phyloP scores from a whole-genome alignment of 2,113 vertebrate genomes.

The Atrichornis clamosus region DNA sequence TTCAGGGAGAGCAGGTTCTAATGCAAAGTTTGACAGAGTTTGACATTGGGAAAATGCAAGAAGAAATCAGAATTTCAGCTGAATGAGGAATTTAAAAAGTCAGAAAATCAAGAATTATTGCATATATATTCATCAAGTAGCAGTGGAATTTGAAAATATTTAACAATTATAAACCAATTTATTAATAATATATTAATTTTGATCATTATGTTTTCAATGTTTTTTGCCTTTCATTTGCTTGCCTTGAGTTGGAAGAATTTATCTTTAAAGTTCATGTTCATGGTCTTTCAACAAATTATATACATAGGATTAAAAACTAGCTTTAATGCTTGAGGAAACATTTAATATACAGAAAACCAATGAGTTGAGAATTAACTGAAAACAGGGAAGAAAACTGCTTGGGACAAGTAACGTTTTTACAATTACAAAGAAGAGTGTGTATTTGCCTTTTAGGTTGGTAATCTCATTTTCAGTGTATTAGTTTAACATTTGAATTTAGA shows the following conservation, averaged over 20 bases:
- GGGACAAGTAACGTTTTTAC: not conserved
- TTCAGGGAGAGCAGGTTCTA: not conserved
- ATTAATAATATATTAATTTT: not conserved
- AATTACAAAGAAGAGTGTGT: not conserved
- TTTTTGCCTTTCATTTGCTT: not conserved
- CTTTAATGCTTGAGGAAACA: not conserved
- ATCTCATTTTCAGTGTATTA: not conserved
- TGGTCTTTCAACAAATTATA: not conserved
- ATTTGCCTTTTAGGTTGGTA: constrained; percentile 8
- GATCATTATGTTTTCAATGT: not conserved
- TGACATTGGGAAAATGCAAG: not conserved
- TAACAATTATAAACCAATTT: not conserved
- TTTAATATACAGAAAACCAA: not conserved
- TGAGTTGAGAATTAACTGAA: not conserved
- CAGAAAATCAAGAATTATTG: not conserved
- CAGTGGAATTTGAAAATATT: not conserved
- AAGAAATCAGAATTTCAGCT: not conserved
- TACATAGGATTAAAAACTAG: not conserved
- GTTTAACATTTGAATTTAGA: not conserved
- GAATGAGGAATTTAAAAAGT: not conserved
- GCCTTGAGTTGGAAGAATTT: not conserved
- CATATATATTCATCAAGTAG: not conserved
- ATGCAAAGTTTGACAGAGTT: not conserved
- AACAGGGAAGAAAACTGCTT: not conserved
- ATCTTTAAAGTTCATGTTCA: not conserved